These are phyloP conservation scores for Protobothrops mucrosquamatus DNA, from an alignment of 2,113 vertebrate species.

Conservation along the genomic window DNA sequence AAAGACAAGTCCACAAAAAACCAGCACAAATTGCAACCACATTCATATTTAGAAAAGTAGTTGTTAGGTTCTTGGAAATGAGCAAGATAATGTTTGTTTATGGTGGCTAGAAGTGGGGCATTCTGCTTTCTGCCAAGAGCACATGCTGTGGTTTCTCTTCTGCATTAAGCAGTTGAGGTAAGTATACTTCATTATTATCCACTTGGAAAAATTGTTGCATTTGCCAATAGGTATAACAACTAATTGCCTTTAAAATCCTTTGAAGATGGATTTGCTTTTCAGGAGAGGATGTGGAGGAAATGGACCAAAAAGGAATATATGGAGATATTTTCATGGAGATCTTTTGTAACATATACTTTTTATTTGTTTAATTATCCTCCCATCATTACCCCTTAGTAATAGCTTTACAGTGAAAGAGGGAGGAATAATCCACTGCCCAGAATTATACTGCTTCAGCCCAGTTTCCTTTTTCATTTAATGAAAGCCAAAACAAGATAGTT, in stretches of 20 bases:
- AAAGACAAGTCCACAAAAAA: slow-evolving; percentile 18
- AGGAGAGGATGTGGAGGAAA: not conserved
- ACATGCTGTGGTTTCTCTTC: not conserved
- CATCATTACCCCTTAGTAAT: not conserved
- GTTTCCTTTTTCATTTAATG: not conserved
- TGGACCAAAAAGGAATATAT: not conserved
- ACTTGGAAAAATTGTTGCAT: slow-evolving; percentile 25
- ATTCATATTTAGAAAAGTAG: slow-evolving; percentile 21
- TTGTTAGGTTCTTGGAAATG: not conserved
- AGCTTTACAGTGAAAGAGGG: not conserved
- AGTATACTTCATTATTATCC: slow-evolving; percentile 32
- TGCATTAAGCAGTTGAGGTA: slow-evolving; percentile 17
- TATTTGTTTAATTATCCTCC: not conserved
- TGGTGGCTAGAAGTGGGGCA: not conserved
- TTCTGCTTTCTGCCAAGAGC: not conserved
- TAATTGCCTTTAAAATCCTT: slow-evolving; percentile 46
- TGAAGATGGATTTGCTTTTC: slow-evolving; percentile 11
- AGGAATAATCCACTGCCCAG: not conserved
- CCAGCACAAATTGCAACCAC: slow-evolving; percentile 6
- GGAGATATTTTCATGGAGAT: not conserved
- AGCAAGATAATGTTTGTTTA: not conserved
- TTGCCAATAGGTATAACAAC: slow-evolving; percentile 43
- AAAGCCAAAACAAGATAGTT: not conserved
- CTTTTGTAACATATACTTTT: not conserved
- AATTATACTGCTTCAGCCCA: not conserved